These are phyloP conservation scores for Oreochromis aureus DNA, from an alignment of 2,113 vertebrate genomes.

Conservation along the genomic window DNA sequence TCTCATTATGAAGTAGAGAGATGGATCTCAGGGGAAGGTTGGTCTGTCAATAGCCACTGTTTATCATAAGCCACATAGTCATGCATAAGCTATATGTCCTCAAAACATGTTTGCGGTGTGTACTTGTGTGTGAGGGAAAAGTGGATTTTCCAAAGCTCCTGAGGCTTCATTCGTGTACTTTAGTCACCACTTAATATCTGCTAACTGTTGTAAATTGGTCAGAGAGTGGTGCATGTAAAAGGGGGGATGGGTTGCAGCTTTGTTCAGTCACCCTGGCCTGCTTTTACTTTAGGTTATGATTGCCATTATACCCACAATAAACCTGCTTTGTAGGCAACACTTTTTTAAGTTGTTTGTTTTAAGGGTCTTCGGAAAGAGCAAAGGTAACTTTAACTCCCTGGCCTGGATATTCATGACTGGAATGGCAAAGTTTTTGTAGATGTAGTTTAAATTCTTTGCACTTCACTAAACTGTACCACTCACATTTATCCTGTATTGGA, in stretches of 20 bases:
- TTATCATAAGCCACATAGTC: not conserved
- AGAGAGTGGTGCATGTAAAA: not conserved
- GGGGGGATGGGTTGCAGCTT: not conserved
- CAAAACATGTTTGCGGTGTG: not conserved
- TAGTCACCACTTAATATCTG: not conserved
- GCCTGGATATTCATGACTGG: not conserved
- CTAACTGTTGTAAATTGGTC: not conserved
- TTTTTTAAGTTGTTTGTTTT: not conserved
- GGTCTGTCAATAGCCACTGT: constrained; percentile 14
- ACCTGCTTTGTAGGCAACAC: not conserved
- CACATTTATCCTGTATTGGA: not conserved
- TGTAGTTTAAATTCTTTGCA: not conserved
- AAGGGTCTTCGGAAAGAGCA: not conserved
- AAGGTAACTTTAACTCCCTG: not conserved
- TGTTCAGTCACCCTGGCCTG: not conserved
- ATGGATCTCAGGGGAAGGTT: not conserved
- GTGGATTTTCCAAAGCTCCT: not conserved
- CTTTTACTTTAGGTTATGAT: not conserved
- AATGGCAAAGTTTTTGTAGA: not conserved
- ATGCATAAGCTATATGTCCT: not conserved
- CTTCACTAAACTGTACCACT: not conserved
- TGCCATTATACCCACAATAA: not conserved
- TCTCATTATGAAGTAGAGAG: constrained; percentile 8
- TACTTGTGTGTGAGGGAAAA: not conserved
- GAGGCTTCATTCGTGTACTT: not conserved